Evolutionary conservation across 2,888 invertebrate species (phyloP), one percentile per base, ranked within the genome.

Genomic region (Luffia ferchaultella): DNA sequence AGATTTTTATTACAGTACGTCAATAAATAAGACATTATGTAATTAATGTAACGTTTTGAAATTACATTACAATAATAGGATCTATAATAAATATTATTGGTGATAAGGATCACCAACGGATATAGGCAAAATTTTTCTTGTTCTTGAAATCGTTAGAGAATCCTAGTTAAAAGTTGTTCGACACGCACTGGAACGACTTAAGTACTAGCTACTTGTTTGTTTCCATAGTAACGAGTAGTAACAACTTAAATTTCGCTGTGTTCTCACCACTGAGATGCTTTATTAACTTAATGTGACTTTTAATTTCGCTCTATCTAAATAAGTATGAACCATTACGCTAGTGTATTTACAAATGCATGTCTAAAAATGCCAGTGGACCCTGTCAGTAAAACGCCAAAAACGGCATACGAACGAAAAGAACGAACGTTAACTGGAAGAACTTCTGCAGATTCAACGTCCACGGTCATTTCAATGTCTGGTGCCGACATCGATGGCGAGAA

Each of bases 361-460:
- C 64, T 92, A 15, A 90, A 87, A 75, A 87, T 89, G 55, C 92
- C 92, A 16, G 82, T 90, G 50, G 89, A 92, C 77, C 90, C 92
- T 1, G 82, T 85, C 55, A 91, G 86, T 64, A 88, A 89, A 64
- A 89, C 90, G 73, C 92, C 92, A 15, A 89, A 87, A 57, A 89
- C 91, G 9, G 82, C 86, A 0, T 90, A 90, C 62, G 92, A 91
- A 68, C 87, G 91, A 49, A 82, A 75, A 56, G 71, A 65, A 19
- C 73, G 75, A 48, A 61, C 67, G 52, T 55, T 73, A 55, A 64
- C 64, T 55, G 68, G 77, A 64, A 66, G 76, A 64, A 62, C 72
- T 64, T 72, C 77, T 54, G 60, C 74, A 45, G 77, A 78, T 59
- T 76, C 78, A 1, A 60, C 69, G 47, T 71, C 76, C 45, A 69